These are phyloP conservation scores for Huso huso DNA, from an alignment of 2,797 vertebrate species.

Conservation along the genomic window DNA sequence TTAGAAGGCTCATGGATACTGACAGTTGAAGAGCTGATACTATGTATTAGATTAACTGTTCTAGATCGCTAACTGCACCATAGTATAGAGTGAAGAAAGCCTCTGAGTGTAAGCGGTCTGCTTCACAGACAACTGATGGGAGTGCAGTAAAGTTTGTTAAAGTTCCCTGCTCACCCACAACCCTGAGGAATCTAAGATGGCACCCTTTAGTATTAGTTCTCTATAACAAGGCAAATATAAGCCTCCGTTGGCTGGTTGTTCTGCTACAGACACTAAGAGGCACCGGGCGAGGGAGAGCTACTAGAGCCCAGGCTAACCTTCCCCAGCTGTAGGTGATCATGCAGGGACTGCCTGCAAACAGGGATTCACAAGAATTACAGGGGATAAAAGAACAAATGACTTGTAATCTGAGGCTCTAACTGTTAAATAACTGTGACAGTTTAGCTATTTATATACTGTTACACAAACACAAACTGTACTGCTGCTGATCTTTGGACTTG, in stretches of 20 bases:
- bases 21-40: no score
- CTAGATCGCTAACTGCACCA: background rate
- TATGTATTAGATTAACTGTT: background rate
- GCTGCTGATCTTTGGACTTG: no score
- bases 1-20: background rate
- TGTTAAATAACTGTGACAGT: conserved; percentile 45
- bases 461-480: background rate
- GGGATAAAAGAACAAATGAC: conserved; percentile 28
- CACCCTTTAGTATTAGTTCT: no score
- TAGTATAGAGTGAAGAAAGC: conserved; percentile 1
- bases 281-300: no score
- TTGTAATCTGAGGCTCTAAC: conserved; percentile 40
- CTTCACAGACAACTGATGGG: background rate
- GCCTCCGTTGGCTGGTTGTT: no score
- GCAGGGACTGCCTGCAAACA: conserved; percentile 21
- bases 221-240: no score
- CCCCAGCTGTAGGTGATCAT: no score
- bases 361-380: conserved; percentile 21
- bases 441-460: conserved; percentile 40
- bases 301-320: no score
- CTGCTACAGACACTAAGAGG: no score
- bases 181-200: no score
- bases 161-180: no score
- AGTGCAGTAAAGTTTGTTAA: no score
- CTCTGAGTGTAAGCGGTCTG: background rate